These are phyloP conservation scores for Corythoichthys intestinalis DNA, from an alignment of 2,113 vertebrate genomes.

Conservation along the genomic window DNA sequence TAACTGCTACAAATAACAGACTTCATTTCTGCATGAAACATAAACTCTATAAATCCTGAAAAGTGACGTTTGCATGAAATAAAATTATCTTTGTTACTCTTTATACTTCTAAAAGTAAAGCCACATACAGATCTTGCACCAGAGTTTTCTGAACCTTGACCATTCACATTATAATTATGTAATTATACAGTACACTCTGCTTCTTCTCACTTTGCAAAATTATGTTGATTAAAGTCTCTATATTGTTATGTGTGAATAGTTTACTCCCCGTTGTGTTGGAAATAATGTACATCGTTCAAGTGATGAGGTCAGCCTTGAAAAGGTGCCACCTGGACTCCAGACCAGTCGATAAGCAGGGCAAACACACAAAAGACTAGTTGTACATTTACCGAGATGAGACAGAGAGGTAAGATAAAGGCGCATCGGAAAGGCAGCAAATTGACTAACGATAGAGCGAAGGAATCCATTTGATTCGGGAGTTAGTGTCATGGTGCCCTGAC, in stretches of 20 bases:
- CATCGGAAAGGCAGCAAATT: slow-evolving; percentile 26
- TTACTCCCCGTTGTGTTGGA: slow-evolving; percentile 15
- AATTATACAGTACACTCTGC: too few species aligned
- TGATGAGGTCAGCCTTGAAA: slow-evolving; percentile 45
- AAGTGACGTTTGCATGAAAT: too few species aligned
- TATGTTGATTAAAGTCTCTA: too few species aligned
- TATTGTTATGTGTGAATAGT: too few species aligned
- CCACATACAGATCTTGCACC: too few species aligned
- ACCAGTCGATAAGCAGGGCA: slow-evolving; percentile 58
- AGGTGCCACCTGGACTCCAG: slow-evolving; percentile 53
- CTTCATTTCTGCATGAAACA: neutral
- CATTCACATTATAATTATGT: too few species aligned
- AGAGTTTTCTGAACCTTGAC: too few species aligned
- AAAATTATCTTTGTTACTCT: too few species aligned
- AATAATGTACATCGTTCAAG: slow-evolving; percentile 34
- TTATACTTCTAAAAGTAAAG: too few species aligned
- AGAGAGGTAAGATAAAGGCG: slow-evolving; percentile 28
- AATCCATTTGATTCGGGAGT: slow-evolving; percentile 14
- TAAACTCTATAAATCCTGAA: too few species aligned
- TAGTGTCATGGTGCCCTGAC: slow-evolving; percentile 20
- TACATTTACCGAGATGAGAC: slow-evolving; percentile 53
- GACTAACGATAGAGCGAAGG: slow-evolving; percentile 27
- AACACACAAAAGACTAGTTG: slow-evolving; percentile 43
- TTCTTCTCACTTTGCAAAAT: too few species aligned
- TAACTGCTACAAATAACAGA: too few species aligned